These are phyloP conservation scores for Amyelois transitella DNA, from an alignment of 1,140 invertebrate species.

Conservation along the genomic window DNA sequence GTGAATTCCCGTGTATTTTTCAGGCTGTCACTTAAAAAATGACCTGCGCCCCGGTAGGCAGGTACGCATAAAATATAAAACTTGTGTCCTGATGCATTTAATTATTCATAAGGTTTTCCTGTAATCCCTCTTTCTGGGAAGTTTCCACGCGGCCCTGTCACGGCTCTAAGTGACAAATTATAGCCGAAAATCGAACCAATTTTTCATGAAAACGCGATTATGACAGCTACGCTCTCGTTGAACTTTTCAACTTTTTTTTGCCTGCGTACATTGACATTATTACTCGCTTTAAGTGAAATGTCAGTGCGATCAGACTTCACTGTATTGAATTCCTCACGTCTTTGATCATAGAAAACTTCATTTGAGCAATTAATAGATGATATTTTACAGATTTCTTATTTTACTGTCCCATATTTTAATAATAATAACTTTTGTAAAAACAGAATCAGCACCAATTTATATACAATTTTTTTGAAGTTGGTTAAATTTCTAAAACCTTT, in stretches of 20 bases:
- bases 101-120: constrained; percentile 64
- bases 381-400: no score
- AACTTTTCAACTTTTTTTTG: constrained; percentile 1
- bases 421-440: background rate
- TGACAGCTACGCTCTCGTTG: constrained; percentile 18
- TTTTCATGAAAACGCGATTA: constrained; percentile 34
- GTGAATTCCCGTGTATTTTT: constrained; percentile 36
- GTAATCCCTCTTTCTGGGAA: constrained; percentile 40
- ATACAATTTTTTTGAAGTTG: no score
- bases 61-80: constrained; percentile 37
- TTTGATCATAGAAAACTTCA: no score
- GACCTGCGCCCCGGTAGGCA: constrained; percentile 26
- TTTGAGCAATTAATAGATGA: no score
- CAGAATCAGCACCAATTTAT: no score
- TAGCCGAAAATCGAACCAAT: constrained; percentile 39
- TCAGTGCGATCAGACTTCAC: no score
- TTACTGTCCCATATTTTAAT: background rate
- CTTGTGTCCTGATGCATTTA: constrained; percentile 36
- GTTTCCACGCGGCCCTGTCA: constrained; percentile 44
- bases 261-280: background rate
- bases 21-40: constrained; percentile 37
- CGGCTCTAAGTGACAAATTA: constrained; percentile 59
- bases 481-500: no score
- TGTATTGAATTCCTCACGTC: no score
- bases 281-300: background rate